These are phyloP conservation scores for Mohoua ochrocephala DNA, from an alignment of 2,113 vertebrate species.

Conservation along the genomic window DNA sequence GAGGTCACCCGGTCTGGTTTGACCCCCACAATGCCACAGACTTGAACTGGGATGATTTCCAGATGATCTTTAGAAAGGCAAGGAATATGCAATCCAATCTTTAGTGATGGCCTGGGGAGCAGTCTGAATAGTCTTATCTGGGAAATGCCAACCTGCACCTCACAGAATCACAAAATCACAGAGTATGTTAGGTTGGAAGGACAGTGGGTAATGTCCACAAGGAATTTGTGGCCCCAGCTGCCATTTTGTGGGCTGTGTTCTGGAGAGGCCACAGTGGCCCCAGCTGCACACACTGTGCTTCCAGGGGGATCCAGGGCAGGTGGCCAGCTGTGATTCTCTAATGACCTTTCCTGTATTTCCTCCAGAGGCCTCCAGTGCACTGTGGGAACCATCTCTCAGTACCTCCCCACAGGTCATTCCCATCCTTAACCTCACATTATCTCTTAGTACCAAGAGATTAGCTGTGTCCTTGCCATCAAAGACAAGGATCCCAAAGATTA, in stretches of 20 bases:
- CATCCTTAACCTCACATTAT: not conserved
- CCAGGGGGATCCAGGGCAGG: not conserved
- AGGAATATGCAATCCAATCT: not conserved
- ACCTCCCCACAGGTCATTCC: not conserved
- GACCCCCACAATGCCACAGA: not conserved
- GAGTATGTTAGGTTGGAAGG: not conserved
- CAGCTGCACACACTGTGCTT: rapidly evolving
- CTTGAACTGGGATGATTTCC: not conserved
- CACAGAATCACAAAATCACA: not conserved
- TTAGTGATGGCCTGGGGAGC: too few species aligned
- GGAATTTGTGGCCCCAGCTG: not conserved
- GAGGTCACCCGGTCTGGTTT: rapidly evolving
- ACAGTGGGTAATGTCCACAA: not conserved
- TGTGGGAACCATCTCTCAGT: not conserved
- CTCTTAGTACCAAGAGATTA: not conserved
- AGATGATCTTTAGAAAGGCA: not conserved
- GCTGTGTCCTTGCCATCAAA: not conserved
- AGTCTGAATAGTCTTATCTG: not conserved
- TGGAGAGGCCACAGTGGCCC: not conserved
- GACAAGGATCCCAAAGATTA: not conserved
- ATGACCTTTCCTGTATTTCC: not conserved
- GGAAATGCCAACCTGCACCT: not conserved
- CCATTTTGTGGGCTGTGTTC: not conserved
- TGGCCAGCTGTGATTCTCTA: not conserved
- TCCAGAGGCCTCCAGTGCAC: not conserved